Evolutionary conservation across 2,888 invertebrate species (phyloP).

Genomic region (Parelbella ahira): DNA sequence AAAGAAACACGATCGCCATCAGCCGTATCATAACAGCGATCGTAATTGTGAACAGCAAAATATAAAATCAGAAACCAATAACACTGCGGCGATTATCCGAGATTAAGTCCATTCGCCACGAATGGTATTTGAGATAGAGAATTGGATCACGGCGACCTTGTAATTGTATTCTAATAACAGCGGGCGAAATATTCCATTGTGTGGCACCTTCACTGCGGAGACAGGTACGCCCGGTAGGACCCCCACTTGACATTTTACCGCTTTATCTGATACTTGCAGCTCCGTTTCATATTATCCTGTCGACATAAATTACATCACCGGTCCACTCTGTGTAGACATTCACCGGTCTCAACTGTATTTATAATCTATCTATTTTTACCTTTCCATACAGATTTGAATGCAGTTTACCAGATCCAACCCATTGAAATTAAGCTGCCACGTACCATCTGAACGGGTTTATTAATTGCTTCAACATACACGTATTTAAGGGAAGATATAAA

Average conservation of each 20-base stretch:
- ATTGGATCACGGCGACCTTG: slow-evolving; percentile 53
- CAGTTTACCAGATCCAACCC: too few species aligned
- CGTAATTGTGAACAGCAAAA: background rate
- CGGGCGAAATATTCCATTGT: slow-evolving; percentile 61
- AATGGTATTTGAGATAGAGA: slow-evolving; percentile 36
- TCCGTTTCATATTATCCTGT: slow-evolving; percentile 35
- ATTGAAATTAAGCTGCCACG: background rate
- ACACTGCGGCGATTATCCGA: slow-evolving; percentile 27
- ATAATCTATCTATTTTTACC: background rate
- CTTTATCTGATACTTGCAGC: slow-evolving; percentile 31
- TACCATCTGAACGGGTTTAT: background rate
- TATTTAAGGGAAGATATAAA: too few species aligned
- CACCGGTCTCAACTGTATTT: slow-evolving; percentile 2
- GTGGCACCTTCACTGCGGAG: slow-evolving; percentile 42
- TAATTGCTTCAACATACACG: too few species aligned
- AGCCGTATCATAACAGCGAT: too few species aligned
- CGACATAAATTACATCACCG: slow-evolving; percentile 36
- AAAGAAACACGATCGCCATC: too few species aligned
- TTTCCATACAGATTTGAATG: slow-evolving; percentile 1
- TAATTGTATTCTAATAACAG: slow-evolving; percentile 64
- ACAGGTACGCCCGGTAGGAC: slow-evolving; percentile 23
- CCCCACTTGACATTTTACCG: slow-evolving; percentile 35
- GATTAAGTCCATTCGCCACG: slow-evolving; percentile 18
- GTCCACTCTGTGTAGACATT: slow-evolving; percentile 2
- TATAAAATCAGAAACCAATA: slow-evolving; percentile 13